Conservation (phyloP, 2,888 invertebrate species). For the Griposia aprilina region DNA sequence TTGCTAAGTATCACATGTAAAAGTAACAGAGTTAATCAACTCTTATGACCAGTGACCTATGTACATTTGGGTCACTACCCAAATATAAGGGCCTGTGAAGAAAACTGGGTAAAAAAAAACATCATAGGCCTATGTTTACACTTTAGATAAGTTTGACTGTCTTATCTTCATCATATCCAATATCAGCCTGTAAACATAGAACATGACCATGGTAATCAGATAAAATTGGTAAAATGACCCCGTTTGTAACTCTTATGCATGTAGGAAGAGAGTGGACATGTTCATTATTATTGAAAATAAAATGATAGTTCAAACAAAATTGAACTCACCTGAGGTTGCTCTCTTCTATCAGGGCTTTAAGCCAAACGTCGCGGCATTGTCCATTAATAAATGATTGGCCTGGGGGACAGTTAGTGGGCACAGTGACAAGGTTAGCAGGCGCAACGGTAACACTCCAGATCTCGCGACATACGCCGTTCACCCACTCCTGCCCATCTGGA, state of each 20-base stretch:
- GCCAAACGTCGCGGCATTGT: conserved; percentile 58
- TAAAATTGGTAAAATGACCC: neutral
- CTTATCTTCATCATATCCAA: conserved; percentile 37
- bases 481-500: conserved; percentile 59
- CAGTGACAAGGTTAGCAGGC: conserved; percentile 63
- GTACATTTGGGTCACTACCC: too few relatives aligned
- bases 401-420: conserved; percentile 66
- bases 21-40: too few relatives aligned
- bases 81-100: too few relatives aligned
- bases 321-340: conserved; percentile 41
- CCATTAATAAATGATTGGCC: conserved; percentile 66
- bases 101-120: neutral
- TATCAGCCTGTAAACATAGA: conserved; percentile 12
- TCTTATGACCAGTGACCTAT: too few relatives aligned
- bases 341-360: conserved; percentile 10
- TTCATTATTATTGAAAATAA: neutral
- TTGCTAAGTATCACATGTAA: too few relatives aligned
- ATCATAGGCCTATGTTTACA: conserved; percentile 12
- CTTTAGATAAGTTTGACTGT: conserved; percentile 21
- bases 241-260: neutral
- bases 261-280: neutral
- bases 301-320: neutral
- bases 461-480: conserved; percentile 63
- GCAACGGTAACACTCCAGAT: conserved; percentile 37
- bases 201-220: neutral